These are phyloP conservation scores for Urocolius indicus DNA, from an alignment of 2,113 vertebrate species.

Conservation along the genomic window DNA sequence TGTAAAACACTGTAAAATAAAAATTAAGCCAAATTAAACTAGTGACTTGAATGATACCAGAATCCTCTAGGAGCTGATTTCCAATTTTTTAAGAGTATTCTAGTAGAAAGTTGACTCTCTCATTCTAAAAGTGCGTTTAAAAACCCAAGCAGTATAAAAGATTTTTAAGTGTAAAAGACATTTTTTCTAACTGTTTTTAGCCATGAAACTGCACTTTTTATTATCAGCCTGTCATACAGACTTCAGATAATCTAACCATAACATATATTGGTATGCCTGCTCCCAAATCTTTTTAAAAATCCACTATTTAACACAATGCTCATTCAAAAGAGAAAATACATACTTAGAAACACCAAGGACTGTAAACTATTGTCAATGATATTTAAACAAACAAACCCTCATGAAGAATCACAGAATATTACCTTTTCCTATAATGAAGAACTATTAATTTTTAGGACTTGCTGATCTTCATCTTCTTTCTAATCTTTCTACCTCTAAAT, in stretches of 20 bases:
- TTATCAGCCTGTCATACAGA: not conserved
- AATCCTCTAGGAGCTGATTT: not conserved
- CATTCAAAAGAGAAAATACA: not conserved
- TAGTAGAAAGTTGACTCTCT: not conserved
- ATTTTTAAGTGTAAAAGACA: not conserved
- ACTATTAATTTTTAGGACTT: not conserved
- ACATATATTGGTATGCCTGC: not conserved
- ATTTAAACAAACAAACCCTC: not conserved
- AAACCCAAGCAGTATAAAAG: not conserved
- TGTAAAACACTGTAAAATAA: not conserved
- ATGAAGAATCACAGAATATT: not conserved
- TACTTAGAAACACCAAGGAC: not conserved
- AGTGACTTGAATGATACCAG: not conserved
- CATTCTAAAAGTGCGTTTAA: not conserved
- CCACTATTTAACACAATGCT: not conserved
- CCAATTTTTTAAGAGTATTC: not conserved
- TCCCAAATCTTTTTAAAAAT: not conserved
- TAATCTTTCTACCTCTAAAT: not conserved
- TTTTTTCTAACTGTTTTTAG: not conserved
- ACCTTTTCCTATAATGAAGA: not conserved
- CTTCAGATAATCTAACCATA: not conserved
- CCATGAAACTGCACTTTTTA: not conserved
- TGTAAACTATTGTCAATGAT: not conserved
- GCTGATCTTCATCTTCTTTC: not conserved
- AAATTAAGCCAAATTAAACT: not conserved